phyloP scores from a whole-genome alignment of 2,113 vertebrate species.

The Sinocyclocheilus rhinocerous region DNA sequence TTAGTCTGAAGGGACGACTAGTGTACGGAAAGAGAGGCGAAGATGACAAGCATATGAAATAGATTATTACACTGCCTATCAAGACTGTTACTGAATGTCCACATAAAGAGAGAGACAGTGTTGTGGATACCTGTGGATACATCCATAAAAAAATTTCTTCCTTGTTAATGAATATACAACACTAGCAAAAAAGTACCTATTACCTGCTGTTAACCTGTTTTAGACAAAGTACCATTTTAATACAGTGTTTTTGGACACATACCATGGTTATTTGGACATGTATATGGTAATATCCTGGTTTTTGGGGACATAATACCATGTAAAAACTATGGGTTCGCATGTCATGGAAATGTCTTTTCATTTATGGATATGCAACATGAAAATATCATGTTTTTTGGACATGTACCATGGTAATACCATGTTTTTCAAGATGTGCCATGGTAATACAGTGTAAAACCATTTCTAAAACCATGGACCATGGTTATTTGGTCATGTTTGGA shows the following conservation, averaged over 20 bases:
- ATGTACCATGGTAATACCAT: not conserved
- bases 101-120: not conserved
- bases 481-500: not conserved
- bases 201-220: not conserved
- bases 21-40: not conserved
- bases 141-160: not conserved
- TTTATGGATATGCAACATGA: not conserved
- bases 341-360: not conserved
- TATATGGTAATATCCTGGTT: not conserved
- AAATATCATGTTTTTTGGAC: not conserved
- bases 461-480: too few species aligned
- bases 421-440: not conserved
- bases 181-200: not conserved
- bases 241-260: not conserved
- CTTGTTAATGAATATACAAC: constrained; percentile 2
- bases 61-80: not conserved
- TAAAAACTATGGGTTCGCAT: not conserved
- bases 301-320: not conserved
- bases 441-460: too few species aligned
- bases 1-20: not conserved
- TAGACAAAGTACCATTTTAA: not conserved
- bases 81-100: not conserved
- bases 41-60: not conserved
- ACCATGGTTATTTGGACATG: not conserved
- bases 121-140: not conserved